These are phyloP conservation scores for Boleophthalmus pectinirostris DNA, from an alignment of 2,113 vertebrate genomes.

Conservation along the genomic window DNA sequence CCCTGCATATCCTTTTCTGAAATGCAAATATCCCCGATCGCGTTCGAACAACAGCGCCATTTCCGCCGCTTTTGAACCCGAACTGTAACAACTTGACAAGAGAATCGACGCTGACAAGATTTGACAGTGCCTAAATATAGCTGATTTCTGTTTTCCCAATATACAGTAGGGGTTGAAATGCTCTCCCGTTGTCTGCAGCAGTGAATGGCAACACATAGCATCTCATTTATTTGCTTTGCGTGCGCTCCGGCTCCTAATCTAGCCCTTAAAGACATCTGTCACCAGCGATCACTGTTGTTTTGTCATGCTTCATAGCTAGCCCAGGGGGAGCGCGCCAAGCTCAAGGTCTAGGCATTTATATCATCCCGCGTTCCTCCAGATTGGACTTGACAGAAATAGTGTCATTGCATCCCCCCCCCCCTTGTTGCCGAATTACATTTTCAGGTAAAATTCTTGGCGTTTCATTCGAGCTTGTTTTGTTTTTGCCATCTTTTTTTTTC, in stretches of 20 bases:
- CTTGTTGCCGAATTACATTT: conserved; percentile 71
- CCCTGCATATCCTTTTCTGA: background rate
- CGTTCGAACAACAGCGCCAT: background rate
- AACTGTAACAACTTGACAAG: conserved; percentile 12
- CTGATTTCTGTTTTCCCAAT: conserved; percentile 40
- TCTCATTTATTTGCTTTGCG: conserved; percentile 78
- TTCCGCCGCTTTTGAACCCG: background rate
- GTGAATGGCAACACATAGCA: conserved; percentile 64
- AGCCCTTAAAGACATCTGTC: conserved; percentile 83
- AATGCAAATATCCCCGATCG: background rate
- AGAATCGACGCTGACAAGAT: conserved; percentile 37
- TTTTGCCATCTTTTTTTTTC: conserved; percentile 52
- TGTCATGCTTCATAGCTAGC: conserved; percentile 79
- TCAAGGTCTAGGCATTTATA: conserved; percentile 78
- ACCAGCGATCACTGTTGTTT: conserved; percentile 81
- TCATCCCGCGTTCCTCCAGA: conserved; percentile 72
- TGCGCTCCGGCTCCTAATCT: conserved; percentile 78
- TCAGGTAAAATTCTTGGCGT: conserved; percentile 73
- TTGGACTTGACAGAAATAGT: conserved; percentile 80
- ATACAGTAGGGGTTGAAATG: conserved; percentile 39
- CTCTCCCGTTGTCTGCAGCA: conserved; percentile 39
- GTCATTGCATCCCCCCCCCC: conserved; percentile 63
- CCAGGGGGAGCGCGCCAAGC: conserved; percentile 64
- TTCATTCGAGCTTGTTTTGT: conserved; percentile 59
- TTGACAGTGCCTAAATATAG: conserved; percentile 43